A percentile compares a stretch with the other conserved stretches of the same genome.
Conservation (phyloP, 2,797 vertebrate genomes). For the Arnoldichthys spilopterus region DNA sequence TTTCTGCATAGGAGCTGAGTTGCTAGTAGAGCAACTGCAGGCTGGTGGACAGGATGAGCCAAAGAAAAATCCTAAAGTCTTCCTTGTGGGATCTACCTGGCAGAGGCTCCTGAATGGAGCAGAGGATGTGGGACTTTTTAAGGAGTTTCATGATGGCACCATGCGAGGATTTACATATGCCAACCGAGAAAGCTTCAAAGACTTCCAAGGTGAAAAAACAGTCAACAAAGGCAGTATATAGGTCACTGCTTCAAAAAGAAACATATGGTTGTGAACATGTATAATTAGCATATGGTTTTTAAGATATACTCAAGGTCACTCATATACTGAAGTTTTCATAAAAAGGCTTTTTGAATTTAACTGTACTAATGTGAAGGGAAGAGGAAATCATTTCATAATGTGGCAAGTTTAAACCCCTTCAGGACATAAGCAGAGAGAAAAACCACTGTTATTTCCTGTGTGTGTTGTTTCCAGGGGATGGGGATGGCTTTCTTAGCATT, state of each 20-base stretch:
- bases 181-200: constrained; percentile 86
- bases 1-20: constrained; percentile 82
- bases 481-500: constrained; percentile 88
- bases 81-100: constrained; percentile 85
- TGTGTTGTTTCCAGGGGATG: constrained; percentile 83
- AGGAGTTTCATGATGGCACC: constrained; percentile 87
- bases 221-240: not conserved
- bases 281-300: not conserved
- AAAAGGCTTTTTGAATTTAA: too few species aligned
- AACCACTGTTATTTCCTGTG: constrained; percentile 13
- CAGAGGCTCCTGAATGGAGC: constrained; percentile 88
- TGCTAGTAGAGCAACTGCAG: constrained; percentile 84
- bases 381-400: too few species aligned
- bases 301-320: too few species aligned
- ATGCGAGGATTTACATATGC: constrained; percentile 89
- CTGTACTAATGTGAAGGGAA: not conserved
- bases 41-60: constrained; percentile 67
- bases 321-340: not conserved
- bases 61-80: constrained; percentile 83
- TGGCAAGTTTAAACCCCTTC: not conserved
- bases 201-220: constrained; percentile 81
- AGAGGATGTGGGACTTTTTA: constrained; percentile 89
- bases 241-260: not conserved
- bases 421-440: not conserved
- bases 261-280: not conserved